Evolutionary conservation across 2,113 vertebrate species (phyloP).

Genomic region (Pelodiscus sinensis): DNA sequence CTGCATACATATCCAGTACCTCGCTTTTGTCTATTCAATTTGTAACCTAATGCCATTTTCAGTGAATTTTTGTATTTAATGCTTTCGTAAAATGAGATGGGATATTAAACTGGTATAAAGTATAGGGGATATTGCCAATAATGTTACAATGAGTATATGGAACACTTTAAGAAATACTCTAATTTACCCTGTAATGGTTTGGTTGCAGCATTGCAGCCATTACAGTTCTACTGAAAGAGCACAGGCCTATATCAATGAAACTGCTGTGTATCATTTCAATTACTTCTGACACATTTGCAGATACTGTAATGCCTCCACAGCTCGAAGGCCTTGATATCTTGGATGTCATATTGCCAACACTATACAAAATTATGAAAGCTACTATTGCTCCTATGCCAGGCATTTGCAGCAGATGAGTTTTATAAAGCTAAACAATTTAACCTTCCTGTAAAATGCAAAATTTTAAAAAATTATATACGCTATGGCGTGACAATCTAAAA

Average conservation of each 20-base stretch:
- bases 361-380: not conserved
- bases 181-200: not conserved
- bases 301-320: not conserved
- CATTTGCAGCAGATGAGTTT: not conserved
- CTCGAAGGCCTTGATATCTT: not conserved
- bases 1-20: not conserved
- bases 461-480: not conserved
- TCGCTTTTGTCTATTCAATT: not conserved
- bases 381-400: not conserved
- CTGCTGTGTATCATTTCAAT: not conserved
- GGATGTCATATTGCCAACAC: not conserved
- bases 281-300: not conserved
- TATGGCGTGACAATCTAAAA: not conserved
- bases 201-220: not conserved
- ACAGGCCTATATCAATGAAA: not conserved
- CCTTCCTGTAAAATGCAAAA: not conserved
- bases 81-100: not conserved
- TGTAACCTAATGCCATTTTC: slow-evolving; percentile 17
- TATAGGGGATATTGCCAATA: not conserved
- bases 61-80: not conserved
- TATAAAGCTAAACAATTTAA: not conserved
- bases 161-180: not conserved
- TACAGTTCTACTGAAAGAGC: not conserved
- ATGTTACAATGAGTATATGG: not conserved
- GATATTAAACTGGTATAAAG: slow-evolving; percentile 35